A percentile compares a stretch with the other conserved stretches of the same genome.
Conservation (phyloP, 2,113 vertebrate species). For the Redunca redunca region DNA sequence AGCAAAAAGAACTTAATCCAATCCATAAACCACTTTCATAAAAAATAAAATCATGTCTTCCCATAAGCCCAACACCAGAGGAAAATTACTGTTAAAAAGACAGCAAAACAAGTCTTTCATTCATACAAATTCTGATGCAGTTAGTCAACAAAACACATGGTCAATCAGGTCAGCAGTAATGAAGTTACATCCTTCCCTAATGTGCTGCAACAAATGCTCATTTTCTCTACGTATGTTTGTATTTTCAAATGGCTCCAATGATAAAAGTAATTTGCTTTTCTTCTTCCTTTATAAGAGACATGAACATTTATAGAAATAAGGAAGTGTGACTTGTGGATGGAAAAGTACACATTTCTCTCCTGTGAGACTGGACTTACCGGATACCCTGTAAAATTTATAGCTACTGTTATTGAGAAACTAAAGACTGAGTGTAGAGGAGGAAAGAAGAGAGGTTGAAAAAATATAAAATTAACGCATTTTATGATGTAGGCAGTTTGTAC, state of each 20-base stretch:
- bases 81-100: not conserved
- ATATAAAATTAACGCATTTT: not conserved
- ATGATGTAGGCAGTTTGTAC: not conserved
- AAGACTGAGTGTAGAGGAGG: not conserved
- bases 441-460: not conserved
- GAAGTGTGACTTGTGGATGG: not conserved
- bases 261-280: not conserved
- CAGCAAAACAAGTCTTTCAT: slow-evolving; percentile 1
- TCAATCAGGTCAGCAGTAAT: not conserved
- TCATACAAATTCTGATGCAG: not conserved
- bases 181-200: not conserved
- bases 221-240: not conserved
- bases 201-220: not conserved
- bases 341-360: not conserved
- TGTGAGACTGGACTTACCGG: not conserved
- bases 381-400: not conserved
- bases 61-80: not conserved
- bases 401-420: not conserved
- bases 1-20: not conserved
- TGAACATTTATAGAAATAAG: not conserved
- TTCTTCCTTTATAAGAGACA: not conserved
- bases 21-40: not conserved
- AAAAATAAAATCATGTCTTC: not conserved
- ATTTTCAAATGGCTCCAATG: not conserved
- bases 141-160: not conserved